Evolutionary conservation across 2,888 invertebrate genomes (phyloP), one percentile per base, ranked within the genome.

Genomic region (Augochlorella aurata): DNA sequence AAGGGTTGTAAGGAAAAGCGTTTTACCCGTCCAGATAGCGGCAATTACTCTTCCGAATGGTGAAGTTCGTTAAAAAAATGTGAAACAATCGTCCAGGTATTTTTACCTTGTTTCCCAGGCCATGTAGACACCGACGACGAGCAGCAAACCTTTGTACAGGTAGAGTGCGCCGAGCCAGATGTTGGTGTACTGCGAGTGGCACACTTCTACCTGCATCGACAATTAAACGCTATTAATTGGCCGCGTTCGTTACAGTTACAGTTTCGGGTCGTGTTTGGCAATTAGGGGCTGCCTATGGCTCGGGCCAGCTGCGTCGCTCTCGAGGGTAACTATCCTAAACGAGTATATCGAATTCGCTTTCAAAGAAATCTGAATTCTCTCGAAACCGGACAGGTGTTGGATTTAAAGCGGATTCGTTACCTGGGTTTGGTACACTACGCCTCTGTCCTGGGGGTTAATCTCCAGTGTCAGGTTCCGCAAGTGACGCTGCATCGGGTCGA

Each of bases 61-160:
- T 45, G 24, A 21, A 3, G 44, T 63, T 52, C 24, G 47, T 74
- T 58, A 47, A 29, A 44, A 10, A 38, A 24, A 58, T 12, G 47
- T 21, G 47, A 52, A 18, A 54, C 52, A 21, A 14, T 21, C 12
- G 44, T 16, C 8, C 21, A 4, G 29, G 52, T 49, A 50, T 49
- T 24, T 74, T 90, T 90, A 94, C 94, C 95, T 95, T 14, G 98
- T 98, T 94, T 98, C 98, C 98, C 98, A 98, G 0, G 98, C 98
- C 98, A 98, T 98, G 94, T 98, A 98, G 5, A 98, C 97, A 0
- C 98, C 98, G 82, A 98, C 98, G 49, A 98, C 95, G 21, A 98
- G 95, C 24, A 98, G 95, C 0, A 98, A 95, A 1, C 97, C 98
- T 94, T 98, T 98, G 95, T 98, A 98, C 12, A 97, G 97, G 93